phyloP scores from a whole-genome alignment of 2,113 vertebrate genomes.

The Lampris incognitus region DNA sequence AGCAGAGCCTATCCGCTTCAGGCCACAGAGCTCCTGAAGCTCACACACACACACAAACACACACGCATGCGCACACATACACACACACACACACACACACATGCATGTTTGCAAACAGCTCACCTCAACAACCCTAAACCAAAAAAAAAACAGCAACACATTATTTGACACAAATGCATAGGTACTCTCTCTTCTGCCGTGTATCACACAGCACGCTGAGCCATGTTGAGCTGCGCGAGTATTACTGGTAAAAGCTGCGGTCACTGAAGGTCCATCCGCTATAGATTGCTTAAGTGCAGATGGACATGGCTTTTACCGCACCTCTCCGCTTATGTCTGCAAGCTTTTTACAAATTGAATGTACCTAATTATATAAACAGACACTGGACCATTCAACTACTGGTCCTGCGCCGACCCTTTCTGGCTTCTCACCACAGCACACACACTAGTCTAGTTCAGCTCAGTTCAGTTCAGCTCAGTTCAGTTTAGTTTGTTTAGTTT shows the following conservation, averaged over 20 bases:
- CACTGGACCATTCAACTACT: not conserved
- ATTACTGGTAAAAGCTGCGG: not conserved
- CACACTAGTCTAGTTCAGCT: no score
- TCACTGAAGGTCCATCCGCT: slow-evolving; percentile 9
- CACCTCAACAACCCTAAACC: no score
- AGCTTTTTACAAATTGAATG: slow-evolving; percentile 44
- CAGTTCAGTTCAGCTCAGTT: no score
- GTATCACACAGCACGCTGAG: not conserved
- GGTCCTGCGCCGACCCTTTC: not conserved
- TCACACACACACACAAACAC: slow-evolving; percentile 3
- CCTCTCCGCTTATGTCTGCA: slow-evolving; percentile 55
- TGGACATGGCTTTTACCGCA: slow-evolving; percentile 53
- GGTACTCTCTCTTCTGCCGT: no score
- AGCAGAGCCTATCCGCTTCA: slow-evolving; percentile 46
- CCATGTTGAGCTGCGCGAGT: slow-evolving; percentile 8
- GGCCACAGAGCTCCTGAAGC: slow-evolving; percentile 34
- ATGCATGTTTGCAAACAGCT: not conserved
- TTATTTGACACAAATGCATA: no score
- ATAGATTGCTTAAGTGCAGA: slow-evolving; percentile 37
- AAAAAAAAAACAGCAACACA: no score
- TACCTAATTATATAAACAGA: slow-evolving; percentile 48
- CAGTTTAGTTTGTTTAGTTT: no score
- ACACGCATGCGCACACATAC: not conserved
- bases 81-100: not conserved
- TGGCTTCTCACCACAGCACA: no score